Percentiles rank a stretch among this genome's conserved stretches.
Evolutionary conservation across 2,888 invertebrate genomes (phyloP).

Genomic region (Agapetus fuscipes): DNA sequence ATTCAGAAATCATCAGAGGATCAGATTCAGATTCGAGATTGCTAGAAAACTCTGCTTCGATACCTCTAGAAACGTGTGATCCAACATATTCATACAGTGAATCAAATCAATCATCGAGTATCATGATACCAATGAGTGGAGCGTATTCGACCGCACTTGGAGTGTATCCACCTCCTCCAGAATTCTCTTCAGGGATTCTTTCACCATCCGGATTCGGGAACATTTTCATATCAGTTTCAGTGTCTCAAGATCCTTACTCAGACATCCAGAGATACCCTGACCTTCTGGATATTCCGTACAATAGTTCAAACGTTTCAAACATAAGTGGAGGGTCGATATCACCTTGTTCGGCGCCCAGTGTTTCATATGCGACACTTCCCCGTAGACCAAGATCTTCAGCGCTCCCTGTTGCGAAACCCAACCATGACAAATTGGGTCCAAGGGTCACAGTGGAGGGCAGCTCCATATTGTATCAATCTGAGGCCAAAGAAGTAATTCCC

Average conservation of each 20-base stretch:
- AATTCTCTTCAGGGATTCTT: conserved; percentile 44
- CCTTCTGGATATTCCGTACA: conserved; percentile 54
- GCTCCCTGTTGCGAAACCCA: conserved; percentile 5
- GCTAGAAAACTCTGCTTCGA: conserved; percentile 27
- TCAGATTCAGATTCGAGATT: conserved; percentile 44
- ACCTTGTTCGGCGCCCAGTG: conserved; percentile 26
- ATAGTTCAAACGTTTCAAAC: conserved; percentile 36
- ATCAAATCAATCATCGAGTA: conserved; percentile 29
- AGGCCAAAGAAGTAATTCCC: conserved; percentile 15
- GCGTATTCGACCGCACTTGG: conserved; percentile 25
- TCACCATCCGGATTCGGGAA: conserved; percentile 53
- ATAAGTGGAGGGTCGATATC: conserved; percentile 13
- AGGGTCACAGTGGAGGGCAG: conserved; percentile 20
- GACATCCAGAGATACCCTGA: conserved; percentile 59
- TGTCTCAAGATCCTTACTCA: conserved; percentile 54
- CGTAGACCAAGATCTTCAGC: conserved; percentile 28
- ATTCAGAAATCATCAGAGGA: conserved; percentile 40
- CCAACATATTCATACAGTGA: conserved; percentile 21
- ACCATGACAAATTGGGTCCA: conserved; percentile 19
- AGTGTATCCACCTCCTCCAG: conserved; percentile 46
- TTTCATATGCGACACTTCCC: conserved; percentile 39
- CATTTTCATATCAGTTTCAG: conserved; percentile 63
- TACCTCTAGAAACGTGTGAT: conserved; percentile 29
- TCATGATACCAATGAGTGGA: conserved; percentile 32
- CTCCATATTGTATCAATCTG: conserved; percentile 17